Conservation (phyloP, 2,113 vertebrate species). For the Pitta sordida region DNA sequence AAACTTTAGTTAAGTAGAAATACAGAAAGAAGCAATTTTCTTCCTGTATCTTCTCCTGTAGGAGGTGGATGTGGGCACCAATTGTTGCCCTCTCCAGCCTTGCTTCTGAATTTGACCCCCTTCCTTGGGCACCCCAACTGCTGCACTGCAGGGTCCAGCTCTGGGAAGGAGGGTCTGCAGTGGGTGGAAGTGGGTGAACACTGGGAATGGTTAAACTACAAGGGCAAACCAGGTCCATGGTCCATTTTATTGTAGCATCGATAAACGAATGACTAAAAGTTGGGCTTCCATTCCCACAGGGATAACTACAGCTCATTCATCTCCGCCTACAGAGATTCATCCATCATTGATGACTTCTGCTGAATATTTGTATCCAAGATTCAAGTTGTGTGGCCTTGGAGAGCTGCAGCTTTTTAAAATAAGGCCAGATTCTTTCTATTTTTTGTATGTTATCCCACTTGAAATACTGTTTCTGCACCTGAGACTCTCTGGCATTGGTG, state of each 20-base stretch:
- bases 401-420: not conserved
- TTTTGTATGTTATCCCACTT: not conserved
- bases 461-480: not conserved
- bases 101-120: not conserved
- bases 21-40: not conserved
- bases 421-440: not conserved
- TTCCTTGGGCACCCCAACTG: fast-evolving
- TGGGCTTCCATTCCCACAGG: not conserved
- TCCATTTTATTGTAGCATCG: not conserved
- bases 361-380: not conserved
- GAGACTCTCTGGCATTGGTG: not conserved
- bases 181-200: not conserved
- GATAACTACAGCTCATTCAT: not conserved
- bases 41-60: not conserved
- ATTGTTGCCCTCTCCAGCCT: not conserved
- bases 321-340: not conserved
- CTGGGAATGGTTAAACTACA: not conserved
- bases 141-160: not conserved
- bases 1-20: not conserved
- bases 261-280: not conserved
- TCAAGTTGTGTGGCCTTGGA: not conserved
- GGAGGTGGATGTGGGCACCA: not conserved
- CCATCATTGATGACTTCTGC: not conserved
- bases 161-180: not conserved
- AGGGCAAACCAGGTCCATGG: not conserved